A percentile compares a stretch with the other conserved stretches of the same genome.
phyloP scores from a whole-genome alignment of 2,113 vertebrate genomes.

The Bambusicola thoracicus region DNA sequence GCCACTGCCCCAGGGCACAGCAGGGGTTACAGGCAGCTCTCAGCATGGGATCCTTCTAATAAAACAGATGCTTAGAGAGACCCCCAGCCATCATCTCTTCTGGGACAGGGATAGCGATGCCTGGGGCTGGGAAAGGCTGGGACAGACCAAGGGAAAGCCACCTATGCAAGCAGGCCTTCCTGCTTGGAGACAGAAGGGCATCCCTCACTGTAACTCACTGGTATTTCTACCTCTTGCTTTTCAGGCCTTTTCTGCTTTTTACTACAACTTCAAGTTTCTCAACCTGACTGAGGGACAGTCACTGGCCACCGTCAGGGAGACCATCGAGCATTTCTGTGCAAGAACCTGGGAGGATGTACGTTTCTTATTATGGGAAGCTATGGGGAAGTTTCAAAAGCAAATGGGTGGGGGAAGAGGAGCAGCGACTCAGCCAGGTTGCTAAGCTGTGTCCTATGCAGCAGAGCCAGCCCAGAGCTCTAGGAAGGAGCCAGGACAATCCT shows the following conservation, averaged over 20 bases:
- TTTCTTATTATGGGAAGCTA: background rate
- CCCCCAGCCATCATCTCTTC: background rate
- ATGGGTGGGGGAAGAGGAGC: background rate
- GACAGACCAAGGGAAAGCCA: background rate
- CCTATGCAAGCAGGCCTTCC: background rate
- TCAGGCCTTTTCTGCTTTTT: conserved; percentile 87
- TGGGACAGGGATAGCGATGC: background rate
- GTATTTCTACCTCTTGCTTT: background rate
- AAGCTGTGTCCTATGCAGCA: background rate
- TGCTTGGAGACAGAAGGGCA: rapidly evolving
- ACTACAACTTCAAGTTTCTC: conserved; percentile 84
- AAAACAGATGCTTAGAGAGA: background rate
- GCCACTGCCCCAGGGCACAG: background rate
- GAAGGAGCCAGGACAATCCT: background rate
- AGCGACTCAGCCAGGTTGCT: background rate
- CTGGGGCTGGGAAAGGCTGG: background rate
- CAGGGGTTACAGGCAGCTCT: background rate
- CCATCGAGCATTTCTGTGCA: conserved; percentile 75
- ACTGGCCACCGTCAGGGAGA: conserved; percentile 52
- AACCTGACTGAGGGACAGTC: conserved; percentile 79
- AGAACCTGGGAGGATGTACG: conserved; percentile 78
- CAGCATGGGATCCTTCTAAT: background rate
- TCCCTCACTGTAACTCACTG: background rate
- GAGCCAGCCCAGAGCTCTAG: background rate
- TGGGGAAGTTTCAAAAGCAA: background rate